These are phyloP conservation scores for Drosophila antonietae DNA, from an alignment of 2,888 invertebrate genomes.

Conservation along the genomic window DNA sequence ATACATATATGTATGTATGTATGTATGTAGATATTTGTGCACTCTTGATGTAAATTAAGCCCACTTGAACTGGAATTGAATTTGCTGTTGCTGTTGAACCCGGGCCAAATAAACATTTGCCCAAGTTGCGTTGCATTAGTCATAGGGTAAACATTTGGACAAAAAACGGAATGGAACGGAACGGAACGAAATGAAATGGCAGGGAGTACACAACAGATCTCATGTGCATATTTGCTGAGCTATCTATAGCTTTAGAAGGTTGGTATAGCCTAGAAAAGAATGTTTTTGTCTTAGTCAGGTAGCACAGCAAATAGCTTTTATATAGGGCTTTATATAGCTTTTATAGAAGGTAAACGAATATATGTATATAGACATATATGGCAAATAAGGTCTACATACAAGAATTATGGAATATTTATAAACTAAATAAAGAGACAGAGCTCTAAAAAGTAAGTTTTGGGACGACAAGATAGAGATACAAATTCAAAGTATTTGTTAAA, in stretches of 20 bases:
- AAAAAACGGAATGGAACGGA: conserved; percentile 8
- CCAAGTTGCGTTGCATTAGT: conserved; percentile 51
- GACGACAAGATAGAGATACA: no score
- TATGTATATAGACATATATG: neutral
- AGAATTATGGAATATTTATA: neutral
- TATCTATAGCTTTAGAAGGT: conserved; percentile 7
- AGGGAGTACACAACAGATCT: conserved; percentile 8
- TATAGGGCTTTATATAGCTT: neutral
- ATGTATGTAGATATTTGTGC: conserved; percentile 4
- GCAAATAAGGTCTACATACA: neutral
- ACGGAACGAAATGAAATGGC: neutral
- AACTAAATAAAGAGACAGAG: neutral
- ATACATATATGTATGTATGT: conserved; percentile 2
- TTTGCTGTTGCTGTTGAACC: conserved; percentile 42
- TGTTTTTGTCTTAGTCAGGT: conserved; percentile 18
- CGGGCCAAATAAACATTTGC: conserved; percentile 56
- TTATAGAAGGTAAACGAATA: neutral
- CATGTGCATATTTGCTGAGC: conserved; percentile 35
- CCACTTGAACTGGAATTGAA: conserved; percentile 65
- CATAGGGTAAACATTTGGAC: conserved; percentile 33
- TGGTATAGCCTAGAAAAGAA: conserved; percentile 24
- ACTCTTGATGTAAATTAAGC: conserved; percentile 62
- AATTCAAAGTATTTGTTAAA: no score
- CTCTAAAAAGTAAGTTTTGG: neutral
- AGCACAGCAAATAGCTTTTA: neutral